Evolutionary conservation across 2,797 vertebrate genomes (phyloP).

Genomic region (Passerculus sandwichensis): DNA sequence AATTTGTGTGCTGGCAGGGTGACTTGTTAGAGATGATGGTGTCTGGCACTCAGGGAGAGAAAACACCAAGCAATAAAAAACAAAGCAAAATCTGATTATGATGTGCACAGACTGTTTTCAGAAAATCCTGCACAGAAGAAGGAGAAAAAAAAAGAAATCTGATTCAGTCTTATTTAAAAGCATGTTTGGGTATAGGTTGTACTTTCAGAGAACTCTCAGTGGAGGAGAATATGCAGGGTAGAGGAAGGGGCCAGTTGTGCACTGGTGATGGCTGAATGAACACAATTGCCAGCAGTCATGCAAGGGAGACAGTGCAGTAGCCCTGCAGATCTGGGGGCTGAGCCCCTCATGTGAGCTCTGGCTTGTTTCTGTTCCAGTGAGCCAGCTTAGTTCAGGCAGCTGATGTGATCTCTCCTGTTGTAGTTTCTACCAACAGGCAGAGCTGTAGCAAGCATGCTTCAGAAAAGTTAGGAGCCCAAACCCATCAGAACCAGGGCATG

Average conservation of each 20-base stretch:
- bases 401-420: neutral
- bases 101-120: neutral
- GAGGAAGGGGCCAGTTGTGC: neutral
- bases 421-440: neutral
- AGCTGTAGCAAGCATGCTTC: neutral
- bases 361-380: neutral
- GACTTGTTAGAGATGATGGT: neutral
- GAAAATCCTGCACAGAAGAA: neutral
- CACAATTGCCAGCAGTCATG: neutral
- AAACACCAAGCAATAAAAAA: neutral
- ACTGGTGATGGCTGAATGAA: neutral
- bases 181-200: neutral
- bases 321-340: neutral
- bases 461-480: neutral
- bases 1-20: neutral
- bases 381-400: neutral
- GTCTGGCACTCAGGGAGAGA: neutral
- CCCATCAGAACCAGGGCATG: neutral
- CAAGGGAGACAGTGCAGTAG: neutral
- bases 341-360: accelerated
- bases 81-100: neutral
- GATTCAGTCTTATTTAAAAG: neutral
- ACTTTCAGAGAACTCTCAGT: neutral
- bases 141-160: neutral
- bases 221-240: neutral